A percentile compares a stretch with the other conserved stretches of the same genome.
phyloP scores from a whole-genome alignment of 2,797 vertebrate genomes.

The Anableps anableps region DNA sequence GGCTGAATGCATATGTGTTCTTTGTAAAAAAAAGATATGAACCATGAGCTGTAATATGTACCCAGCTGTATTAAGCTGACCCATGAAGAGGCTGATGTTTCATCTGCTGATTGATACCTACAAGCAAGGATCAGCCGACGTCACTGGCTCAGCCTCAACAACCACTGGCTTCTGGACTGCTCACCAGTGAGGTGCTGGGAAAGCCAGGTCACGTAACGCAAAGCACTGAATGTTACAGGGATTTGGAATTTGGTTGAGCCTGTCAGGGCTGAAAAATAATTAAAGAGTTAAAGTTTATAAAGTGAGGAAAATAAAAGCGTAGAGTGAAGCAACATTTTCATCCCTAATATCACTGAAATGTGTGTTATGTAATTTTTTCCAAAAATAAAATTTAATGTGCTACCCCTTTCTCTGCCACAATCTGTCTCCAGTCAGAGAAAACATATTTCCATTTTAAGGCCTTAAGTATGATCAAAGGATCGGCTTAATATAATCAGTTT shows the following conservation, averaged over 20 bases:
- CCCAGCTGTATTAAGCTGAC: no score
- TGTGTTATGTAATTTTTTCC: conserved; percentile 30
- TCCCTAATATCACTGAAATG: conserved; percentile 3
- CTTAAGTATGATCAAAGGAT: conserved; percentile 98
- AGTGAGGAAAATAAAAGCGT: not conserved
- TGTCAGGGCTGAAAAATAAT: not conserved
- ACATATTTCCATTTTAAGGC: conserved; percentile 98
- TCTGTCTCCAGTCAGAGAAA: conserved; percentile 84
- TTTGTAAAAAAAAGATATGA: not conserved
- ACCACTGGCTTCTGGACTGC: not conserved
- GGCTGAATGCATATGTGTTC: not conserved
- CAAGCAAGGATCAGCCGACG: not conserved
- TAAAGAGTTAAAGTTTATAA: not conserved
- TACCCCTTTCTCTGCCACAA: conserved; percentile 7
- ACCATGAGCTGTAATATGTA: not conserved
- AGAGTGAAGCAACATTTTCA: not conserved
- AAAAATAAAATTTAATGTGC: conserved; percentile 63
- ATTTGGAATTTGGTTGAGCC: not conserved
- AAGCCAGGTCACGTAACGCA: not conserved
- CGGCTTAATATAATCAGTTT: conserved; percentile 99
- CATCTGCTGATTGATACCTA: not conserved
- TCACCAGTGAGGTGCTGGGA: not conserved
- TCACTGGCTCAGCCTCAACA: not conserved
- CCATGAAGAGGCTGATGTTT: not conserved
- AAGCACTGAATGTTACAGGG: not conserved